A percentile compares a stretch with the other conserved stretches of the same genome.
Evolutionary conservation across 2,113 vertebrate species (phyloP).

Genomic region (Thermophis baileyi): DNA sequence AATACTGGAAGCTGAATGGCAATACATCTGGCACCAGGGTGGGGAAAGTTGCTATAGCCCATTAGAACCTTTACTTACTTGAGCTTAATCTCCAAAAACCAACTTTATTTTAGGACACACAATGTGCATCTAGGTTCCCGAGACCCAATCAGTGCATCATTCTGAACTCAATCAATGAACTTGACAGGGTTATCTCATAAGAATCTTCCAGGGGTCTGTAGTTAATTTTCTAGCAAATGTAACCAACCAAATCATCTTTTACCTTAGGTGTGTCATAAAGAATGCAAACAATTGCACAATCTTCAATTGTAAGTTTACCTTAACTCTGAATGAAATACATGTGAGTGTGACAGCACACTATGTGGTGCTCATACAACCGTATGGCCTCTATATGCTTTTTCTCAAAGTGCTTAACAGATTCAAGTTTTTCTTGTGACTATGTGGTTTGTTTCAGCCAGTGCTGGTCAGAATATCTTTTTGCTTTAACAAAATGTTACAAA

Average conservation of each 20-base stretch:
- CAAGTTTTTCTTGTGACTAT: neutral
- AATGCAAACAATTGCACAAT: slow-evolving; percentile 1
- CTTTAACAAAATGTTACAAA: neutral
- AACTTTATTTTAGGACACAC: neutral
- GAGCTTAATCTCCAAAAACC: neutral
- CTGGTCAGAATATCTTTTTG: slow-evolving; percentile 2
- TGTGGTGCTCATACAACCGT: neutral
- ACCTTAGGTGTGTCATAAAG: neutral
- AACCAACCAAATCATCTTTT: neutral
- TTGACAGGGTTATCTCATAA: neutral
- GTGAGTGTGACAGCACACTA: neutral
- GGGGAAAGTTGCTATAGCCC: neutral
- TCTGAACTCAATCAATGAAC: too few species aligned
- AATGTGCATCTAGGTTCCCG: neutral
- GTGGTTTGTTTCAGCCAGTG: slow-evolving; percentile 20
- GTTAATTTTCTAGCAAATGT: neutral
- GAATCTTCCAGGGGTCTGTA: neutral
- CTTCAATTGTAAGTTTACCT: neutral
- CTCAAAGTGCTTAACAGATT: neutral
- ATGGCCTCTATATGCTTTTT: neutral
- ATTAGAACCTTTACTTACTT: neutral
- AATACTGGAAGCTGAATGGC: neutral
- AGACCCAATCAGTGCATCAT: neutral
- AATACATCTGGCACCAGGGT: neutral
- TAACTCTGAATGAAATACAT: neutral